phyloP scores from a whole-genome alignment of 2,113 vertebrate species.

The Symphodus melops region DNA sequence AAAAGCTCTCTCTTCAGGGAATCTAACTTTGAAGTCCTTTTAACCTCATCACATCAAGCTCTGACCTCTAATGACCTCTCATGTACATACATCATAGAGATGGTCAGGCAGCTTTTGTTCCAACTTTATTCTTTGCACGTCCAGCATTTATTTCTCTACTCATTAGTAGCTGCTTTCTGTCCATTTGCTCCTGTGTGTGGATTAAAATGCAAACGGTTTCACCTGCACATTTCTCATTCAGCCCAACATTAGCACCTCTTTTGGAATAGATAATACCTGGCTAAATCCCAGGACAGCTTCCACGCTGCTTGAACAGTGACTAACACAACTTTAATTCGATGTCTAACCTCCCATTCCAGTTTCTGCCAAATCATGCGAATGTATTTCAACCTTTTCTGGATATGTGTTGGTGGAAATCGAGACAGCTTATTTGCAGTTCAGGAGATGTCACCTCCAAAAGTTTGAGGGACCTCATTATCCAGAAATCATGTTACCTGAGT shows the following conservation, averaged over 20 bases:
- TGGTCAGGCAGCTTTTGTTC: neutral
- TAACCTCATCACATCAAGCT: slow-evolving; percentile 14
- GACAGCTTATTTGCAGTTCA: slow-evolving; percentile 4
- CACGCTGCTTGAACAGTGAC: slow-evolving; percentile 7
- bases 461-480: slow-evolving; percentile 55
- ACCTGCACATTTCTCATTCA: slow-evolving; percentile 49
- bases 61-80: slow-evolving; percentile 16
- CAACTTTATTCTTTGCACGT: neutral
- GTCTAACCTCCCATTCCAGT: slow-evolving; percentile 11
- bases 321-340: slow-evolving; percentile 32
- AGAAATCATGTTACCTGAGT: slow-evolving; percentile 24
- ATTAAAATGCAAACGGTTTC: slow-evolving; percentile 56
- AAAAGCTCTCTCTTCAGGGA: neutral
- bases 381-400: neutral
- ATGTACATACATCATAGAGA: neutral
- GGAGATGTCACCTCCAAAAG: slow-evolving; percentile 24
- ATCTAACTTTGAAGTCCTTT: neutral
- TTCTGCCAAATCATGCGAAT: slow-evolving; percentile 18
- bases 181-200: neutral
- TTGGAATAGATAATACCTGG: slow-evolving; percentile 55
- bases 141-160: slow-evolving; percentile 13
- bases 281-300: slow-evolving; percentile 35
- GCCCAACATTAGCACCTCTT: slow-evolving; percentile 24
- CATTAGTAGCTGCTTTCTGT: slow-evolving; percentile 24
- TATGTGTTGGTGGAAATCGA: neutral